Evolutionary conservation across 2,888 invertebrate species (phyloP).

Genomic region (Platycnemis pennipes): DNA sequence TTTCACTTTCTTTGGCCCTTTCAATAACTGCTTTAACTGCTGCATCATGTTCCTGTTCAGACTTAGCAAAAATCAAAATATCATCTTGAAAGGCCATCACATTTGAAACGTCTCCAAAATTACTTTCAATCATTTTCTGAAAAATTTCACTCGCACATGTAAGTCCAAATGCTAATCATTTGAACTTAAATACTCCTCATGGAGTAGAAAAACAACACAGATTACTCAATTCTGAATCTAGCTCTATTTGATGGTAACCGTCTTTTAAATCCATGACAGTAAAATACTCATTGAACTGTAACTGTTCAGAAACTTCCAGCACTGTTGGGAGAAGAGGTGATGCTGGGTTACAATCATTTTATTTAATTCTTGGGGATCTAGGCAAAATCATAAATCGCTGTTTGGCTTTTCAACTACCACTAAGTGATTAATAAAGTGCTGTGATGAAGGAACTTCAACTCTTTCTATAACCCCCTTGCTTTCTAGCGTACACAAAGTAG

Average conservation of each 20-base stretch:
- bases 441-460: neutral
- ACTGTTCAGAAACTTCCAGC: constrained; percentile 71
- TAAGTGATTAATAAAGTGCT: constrained; percentile 19
- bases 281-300: constrained; percentile 70
- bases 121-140: neutral
- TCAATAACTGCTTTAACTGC: neutral
- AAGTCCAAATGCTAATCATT: constrained; percentile 72
- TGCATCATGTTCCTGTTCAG: neutral
- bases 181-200: constrained; percentile 72
- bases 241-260: constrained; percentile 72
- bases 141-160: constrained; percentile 71
- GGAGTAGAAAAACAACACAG: constrained; percentile 73
- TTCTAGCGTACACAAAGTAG: neutral
- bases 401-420: constrained; percentile 72
- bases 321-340: constrained; percentile 71
- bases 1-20: too few species aligned
- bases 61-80: neutral
- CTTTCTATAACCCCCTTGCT: neutral
- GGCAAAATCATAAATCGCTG: constrained; percentile 72
- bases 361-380: constrained; percentile 73
- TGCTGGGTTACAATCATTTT: constrained; percentile 70
- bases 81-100: neutral
- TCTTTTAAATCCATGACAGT: constrained; percentile 70
- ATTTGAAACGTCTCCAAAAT: neutral
- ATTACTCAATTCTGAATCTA: constrained; percentile 71